These are phyloP conservation scores for Meandrusa payeni DNA, from an alignment of 2,888 invertebrate species.

Conservation along the genomic window DNA sequence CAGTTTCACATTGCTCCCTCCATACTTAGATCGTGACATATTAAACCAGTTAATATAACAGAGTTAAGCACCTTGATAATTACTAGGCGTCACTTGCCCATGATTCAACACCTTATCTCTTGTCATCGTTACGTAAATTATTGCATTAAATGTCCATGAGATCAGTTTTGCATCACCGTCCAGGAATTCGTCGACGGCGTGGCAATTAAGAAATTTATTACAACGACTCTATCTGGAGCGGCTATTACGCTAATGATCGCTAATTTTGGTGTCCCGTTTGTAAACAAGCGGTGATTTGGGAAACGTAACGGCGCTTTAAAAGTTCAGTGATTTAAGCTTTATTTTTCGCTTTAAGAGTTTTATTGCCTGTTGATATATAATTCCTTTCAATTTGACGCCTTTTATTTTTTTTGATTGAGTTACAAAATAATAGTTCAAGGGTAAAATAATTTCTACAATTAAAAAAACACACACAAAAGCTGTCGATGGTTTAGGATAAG, in stretches of 20 bases:
- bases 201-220: slow-evolving; percentile 76
- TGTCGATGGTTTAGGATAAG: too few species aligned
- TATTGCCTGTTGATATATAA: slow-evolving; percentile 7
- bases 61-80: slow-evolving; percentile 16
- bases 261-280: slow-evolving; percentile 49
- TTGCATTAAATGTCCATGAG: slow-evolving; percentile 38
- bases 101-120: slow-evolving; percentile 20
- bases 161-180: slow-evolving; percentile 69
- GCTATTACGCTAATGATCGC: slow-evolving; percentile 65
- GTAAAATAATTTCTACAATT: too few species aligned
- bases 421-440: too few species aligned
- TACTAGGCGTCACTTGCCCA: slow-evolving; percentile 4
- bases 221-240: slow-evolving; percentile 65
- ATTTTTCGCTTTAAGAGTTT: slow-evolving; percentile 6
- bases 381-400: slow-evolving; percentile 1
- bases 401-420: not conserved
- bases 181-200: slow-evolving; percentile 54
- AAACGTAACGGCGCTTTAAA: slow-evolving; percentile 13
- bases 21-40: slow-evolving; percentile 3
- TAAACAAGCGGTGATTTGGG: slow-evolving; percentile 29
- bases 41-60: slow-evolving; percentile 1
- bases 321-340: not conserved
- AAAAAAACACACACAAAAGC: too few species aligned
- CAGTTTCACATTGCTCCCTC: too few species aligned
- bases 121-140: slow-evolving; percentile 24